Conservation (phyloP, 2,113 vertebrate species). For the Calonectris borealis region DNA sequence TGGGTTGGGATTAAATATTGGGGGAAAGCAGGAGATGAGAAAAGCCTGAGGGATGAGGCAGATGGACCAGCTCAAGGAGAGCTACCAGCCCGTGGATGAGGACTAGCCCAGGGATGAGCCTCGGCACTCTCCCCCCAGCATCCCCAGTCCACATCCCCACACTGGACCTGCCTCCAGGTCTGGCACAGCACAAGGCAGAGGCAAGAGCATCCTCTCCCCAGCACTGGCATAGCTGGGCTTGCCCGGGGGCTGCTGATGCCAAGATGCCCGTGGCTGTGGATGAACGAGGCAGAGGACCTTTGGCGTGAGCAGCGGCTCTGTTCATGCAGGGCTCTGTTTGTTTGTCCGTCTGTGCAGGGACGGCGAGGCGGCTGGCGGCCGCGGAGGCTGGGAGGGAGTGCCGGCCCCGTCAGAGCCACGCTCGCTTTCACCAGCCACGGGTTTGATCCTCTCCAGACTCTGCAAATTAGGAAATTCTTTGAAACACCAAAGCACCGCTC, state of each 20-base stretch:
- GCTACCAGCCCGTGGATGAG: neutral
- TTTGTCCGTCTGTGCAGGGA: neutral
- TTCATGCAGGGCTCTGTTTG: neutral
- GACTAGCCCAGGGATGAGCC: neutral
- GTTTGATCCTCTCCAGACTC: neutral
- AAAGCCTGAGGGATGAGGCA: neutral
- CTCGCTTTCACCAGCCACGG: neutral
- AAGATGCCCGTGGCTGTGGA: neutral
- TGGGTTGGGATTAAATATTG: neutral
- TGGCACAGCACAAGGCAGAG: neutral
- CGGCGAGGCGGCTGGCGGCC: neutral
- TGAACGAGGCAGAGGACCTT: accelerated
- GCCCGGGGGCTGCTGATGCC: neutral
- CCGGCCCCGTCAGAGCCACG: accelerated
- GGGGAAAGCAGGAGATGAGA: neutral
- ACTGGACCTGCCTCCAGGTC: neutral
- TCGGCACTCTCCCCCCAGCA: neutral
- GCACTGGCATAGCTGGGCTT: neutral
- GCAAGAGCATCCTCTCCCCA: neutral
- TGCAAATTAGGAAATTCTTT: neutral
- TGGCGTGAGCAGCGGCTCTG: accelerated
- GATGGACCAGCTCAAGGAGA: neutral
- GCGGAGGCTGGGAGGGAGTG: neutral
- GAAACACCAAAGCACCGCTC: accelerated
- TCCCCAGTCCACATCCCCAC: too few species aligned